A percentile compares a stretch with the other conserved stretches of the same genome.
phyloP scores from a whole-genome alignment of 92 coral and sea anemone species.

The Phenganax marumi region DNA sequence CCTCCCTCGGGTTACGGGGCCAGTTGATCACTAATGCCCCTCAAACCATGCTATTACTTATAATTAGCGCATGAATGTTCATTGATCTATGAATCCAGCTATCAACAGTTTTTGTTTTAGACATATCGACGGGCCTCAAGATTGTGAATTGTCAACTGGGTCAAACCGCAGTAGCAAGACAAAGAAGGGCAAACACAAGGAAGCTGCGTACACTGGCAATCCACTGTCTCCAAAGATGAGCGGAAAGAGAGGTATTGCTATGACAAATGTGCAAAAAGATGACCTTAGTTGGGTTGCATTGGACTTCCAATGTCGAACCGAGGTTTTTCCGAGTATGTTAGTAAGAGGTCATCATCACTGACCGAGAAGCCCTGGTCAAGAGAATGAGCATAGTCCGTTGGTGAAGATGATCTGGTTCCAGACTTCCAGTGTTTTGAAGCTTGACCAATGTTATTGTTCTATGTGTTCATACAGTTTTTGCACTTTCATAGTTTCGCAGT shows the following conservation, averaged over 20 bases:
- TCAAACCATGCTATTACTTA: no score
- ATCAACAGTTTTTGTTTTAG: neutral
- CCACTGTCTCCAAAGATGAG: conserved; percentile 40
- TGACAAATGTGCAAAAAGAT: no score
- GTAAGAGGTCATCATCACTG: no score
- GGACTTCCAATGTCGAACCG: neutral
- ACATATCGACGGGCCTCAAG: conserved; percentile 8
- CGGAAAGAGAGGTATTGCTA: conserved; percentile 26
- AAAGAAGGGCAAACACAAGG: conserved; percentile 26
- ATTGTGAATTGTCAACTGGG: conserved; percentile 4
- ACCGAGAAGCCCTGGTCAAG: no score
- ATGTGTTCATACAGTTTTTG: no score
- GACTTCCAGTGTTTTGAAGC: no score
- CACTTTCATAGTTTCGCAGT: no score
- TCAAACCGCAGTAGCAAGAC: conserved; percentile 30
- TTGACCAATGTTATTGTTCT: no score
- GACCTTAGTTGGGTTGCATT: neutral
- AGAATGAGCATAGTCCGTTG: no score
- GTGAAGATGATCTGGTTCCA: no score
- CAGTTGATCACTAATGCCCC: no score
- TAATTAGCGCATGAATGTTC: neutral
- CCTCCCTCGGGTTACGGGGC: no score
- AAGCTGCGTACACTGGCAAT: conserved; percentile 37
- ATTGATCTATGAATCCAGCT: neutral
- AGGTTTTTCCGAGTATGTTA: neutral